phyloP scores from a whole-genome alignment of 2,888 invertebrate genomes.

The Lasioglossum villosulum region DNA sequence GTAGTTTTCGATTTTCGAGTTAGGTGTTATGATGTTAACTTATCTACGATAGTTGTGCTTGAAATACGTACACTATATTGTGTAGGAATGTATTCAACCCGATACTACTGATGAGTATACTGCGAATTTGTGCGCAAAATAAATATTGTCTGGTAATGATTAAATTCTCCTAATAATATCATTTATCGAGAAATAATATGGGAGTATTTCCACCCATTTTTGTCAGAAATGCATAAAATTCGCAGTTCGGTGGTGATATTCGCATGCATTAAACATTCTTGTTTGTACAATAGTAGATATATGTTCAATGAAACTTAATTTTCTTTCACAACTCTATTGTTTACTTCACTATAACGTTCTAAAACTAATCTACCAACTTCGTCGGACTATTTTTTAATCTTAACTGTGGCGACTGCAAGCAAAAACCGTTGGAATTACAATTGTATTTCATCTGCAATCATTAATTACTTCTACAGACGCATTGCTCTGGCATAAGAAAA shows the following conservation, averaged over 20 bases:
- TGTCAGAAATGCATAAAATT: not conserved
- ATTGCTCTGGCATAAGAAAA: not conserved
- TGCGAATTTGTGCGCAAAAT: not conserved
- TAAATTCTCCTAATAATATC: not conserved
- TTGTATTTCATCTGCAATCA: not conserved
- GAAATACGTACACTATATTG: not conserved
- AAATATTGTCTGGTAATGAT: not conserved
- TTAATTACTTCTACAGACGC: not conserved
- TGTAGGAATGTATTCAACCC: conserved; percentile 13
- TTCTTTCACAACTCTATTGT: not conserved
- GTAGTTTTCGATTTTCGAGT: conserved; percentile 6
- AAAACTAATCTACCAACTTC: not conserved
- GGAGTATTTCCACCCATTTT: not conserved
- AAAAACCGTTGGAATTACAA: not conserved
- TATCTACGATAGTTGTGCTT: not conserved
- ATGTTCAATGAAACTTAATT: not conserved
- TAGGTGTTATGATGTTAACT: not conserved
- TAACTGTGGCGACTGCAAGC: not conserved
- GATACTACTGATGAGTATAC: not conserved
- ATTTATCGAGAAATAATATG: not conserved
- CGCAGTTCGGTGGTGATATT: not conserved
- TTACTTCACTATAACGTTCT: not conserved
- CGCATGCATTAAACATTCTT: not conserved
- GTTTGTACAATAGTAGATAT: not conserved
- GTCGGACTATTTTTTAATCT: not conserved